Evolutionary conservation across 2,888 invertebrate genomes (phyloP).

Genomic region (Acrobasis suavella): DNA sequence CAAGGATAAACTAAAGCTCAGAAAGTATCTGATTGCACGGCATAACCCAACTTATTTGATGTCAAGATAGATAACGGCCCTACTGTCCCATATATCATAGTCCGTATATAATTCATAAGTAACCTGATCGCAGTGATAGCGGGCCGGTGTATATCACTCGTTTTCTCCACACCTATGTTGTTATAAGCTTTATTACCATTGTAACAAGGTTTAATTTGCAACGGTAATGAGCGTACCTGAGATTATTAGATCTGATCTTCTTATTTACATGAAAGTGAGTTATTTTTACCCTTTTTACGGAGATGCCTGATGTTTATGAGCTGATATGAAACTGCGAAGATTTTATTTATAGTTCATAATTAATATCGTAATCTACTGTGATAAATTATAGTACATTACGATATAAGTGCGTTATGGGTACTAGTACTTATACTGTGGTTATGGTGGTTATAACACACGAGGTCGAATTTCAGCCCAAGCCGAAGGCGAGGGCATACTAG

Average conservation of each 20-base stretch:
- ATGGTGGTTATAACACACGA: too few species aligned
- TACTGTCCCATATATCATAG: slow-evolving; percentile 38
- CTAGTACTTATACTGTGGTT: too few species aligned
- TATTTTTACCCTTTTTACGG: background rate
- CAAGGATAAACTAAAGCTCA: background rate
- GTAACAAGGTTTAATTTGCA: slow-evolving; percentile 2
- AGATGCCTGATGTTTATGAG: too few species aligned
- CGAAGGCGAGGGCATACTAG: too few species aligned
- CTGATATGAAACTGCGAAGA: too few species aligned
- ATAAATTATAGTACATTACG: too few species aligned
- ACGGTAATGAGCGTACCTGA: background rate
- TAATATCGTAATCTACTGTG: too few species aligned
- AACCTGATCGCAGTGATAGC: slow-evolving; percentile 37
- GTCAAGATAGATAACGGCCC: slow-evolving; percentile 24
- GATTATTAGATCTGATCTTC: background rate
- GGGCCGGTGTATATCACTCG: slow-evolving; percentile 33
- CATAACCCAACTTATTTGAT: slow-evolving; percentile 21
- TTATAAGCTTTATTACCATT: background rate
- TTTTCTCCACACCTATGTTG: background rate
- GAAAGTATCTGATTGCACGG: slow-evolving; percentile 18
- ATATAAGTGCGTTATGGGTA: too few species aligned
- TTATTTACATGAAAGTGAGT: background rate
- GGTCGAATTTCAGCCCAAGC: too few species aligned
- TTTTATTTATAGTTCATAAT: too few species aligned
- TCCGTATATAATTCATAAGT: slow-evolving; percentile 47